Evolutionary conservation across 2,888 invertebrate genomes (phyloP), one percentile per base, ranked within the genome.

Genomic region (Fissipunctia ypsillon): DNA sequence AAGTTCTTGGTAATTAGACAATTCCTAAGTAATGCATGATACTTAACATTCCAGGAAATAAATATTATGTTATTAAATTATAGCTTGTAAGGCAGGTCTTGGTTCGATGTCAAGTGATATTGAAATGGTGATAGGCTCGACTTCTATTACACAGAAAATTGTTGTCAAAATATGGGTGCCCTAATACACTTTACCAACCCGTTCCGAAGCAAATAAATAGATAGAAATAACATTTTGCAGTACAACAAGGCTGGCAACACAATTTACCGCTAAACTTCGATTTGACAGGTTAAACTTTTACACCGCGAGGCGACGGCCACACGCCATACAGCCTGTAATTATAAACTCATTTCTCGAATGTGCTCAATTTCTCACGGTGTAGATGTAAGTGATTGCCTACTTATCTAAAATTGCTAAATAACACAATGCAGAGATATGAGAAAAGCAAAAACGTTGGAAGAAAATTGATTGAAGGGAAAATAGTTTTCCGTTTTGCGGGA

Each of bases 221-320:
- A 0, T 38, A 38, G 38, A 38, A 38, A 38, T 38, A 38, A 38
- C 7, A 38, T 38, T 6, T 16, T 22, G 4, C 6, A 12, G 14
- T 0, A 9, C 22, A 60, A 35, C 45, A 66, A 56, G 2, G 28
- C 52, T 75, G 65, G 70, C 81, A 84, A 82, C 78, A 66, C 64
- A 72, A 73, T 68, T 80, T 72, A 57, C 68, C 80, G 71, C 72
- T 63, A 76, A 84, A 63, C 73, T 71, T 70, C 43, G 48, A 80
- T 85, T 86, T 84, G 88, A 87, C 85, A 87, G 76, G 76, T 81
- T 78, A 73, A 82, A 86, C 79, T 88, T 87, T 87, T 81, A 81
- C 31, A 81, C n/a, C 67, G 69, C 71, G 64, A 69, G 59, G 68
- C 76, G 25, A 78, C 73, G 76, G 64, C 68, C 66, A 72, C 66